Base-by-base conservation (phyloP, 1,140 invertebrate species). In the Yoshiicerus persimilis region DNA sequence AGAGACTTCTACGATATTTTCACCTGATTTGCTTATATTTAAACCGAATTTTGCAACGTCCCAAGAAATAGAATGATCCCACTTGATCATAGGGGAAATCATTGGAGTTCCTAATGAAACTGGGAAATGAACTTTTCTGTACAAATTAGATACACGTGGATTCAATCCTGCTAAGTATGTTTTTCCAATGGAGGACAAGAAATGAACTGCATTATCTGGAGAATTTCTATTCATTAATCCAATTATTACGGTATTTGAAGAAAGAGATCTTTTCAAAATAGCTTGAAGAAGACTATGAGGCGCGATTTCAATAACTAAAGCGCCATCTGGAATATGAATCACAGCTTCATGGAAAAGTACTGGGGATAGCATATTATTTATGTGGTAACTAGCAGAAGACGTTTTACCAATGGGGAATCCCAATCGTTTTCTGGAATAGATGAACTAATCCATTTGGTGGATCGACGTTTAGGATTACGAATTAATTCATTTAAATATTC, bases 381-480 rank as follows among this genome's bases (percentile, higher is more conserved):
- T 97, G 92, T 98, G 97, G 93, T 99, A 99, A 30, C 96, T 96
- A 6, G 97, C 95, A 70, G 97, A 98, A 41, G 97, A 98, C 86
- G 95, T 93, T 91, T 96, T 94, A 0, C 97, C 90, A 97, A 91
- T 0, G 96, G 94, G 0, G 95, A 94, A 34, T 94, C 93, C 97
- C 97, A 98, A 23, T 95, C 93, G 0, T 93, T 93, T 92, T 98
- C 95, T 0, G 97, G 96, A 89, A 99, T 96, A 13, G 98, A 99
- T 16, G 96, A 96, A 87, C 97, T 98, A 32, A 99, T 94, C 98
- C 98, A 99, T 88, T 95, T 95, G 0, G 94, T 90, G 2, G 96
- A 95, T 84, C 98, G 94, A 56, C 94, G 95, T 92, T 97, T 97
- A 0, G 97, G 96, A 86, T 94, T 94, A 41, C 70, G 47, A 80